phyloP scores from a whole-genome alignment of 1,140 invertebrate genomes.

The Ridgeia piscesae region DNA sequence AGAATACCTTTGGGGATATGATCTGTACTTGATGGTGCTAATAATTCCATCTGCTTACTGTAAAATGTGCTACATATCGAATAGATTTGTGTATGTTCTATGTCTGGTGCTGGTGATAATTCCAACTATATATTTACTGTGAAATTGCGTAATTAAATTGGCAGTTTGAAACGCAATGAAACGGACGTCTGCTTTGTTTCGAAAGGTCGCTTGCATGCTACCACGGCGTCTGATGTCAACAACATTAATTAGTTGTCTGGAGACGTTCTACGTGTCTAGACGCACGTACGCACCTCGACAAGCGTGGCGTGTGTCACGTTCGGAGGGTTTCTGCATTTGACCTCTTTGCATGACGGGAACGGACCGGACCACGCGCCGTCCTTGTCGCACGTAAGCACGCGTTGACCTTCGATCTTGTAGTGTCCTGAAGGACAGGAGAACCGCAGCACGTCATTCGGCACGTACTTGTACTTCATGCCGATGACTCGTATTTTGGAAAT shows the following conservation, averaged over 20 bases:
- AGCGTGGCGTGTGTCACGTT: slow-evolving; percentile 27
- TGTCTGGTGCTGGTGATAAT: too few species aligned
- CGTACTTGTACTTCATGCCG: slow-evolving; percentile 24
- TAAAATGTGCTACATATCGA: too few species aligned
- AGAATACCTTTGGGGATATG: too few species aligned
- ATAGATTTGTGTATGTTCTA: too few species aligned
- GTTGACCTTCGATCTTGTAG: slow-evolving; percentile 34
- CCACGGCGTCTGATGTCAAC: not conserved
- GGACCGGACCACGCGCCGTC: slow-evolving; percentile 46
- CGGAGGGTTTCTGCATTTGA: slow-evolving; percentile 45
- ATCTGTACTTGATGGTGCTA: too few species aligned
- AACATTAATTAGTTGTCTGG: not conserved
- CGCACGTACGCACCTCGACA: not conserved
- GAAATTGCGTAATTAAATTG: too few species aligned
- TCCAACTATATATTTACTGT: too few species aligned
- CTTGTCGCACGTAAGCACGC: slow-evolving; percentile 40
- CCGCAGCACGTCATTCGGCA: slow-evolving; percentile 31
- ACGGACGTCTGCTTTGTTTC: too few species aligned
- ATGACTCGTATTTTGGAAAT: not conserved
- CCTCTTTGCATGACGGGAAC: slow-evolving; percentile 48
- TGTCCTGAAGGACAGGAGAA: slow-evolving; percentile 36
- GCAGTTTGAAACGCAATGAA: too few species aligned
- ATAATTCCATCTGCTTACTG: too few species aligned
- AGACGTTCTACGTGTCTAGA: not conserved
- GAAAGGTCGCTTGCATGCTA: too few species aligned